Percentiles rank a stretch among this genome's conserved stretches.
phyloP scores from a whole-genome alignment of 2,113 vertebrate genomes.

The Speoplatyrhinus poulsoni region DNA sequence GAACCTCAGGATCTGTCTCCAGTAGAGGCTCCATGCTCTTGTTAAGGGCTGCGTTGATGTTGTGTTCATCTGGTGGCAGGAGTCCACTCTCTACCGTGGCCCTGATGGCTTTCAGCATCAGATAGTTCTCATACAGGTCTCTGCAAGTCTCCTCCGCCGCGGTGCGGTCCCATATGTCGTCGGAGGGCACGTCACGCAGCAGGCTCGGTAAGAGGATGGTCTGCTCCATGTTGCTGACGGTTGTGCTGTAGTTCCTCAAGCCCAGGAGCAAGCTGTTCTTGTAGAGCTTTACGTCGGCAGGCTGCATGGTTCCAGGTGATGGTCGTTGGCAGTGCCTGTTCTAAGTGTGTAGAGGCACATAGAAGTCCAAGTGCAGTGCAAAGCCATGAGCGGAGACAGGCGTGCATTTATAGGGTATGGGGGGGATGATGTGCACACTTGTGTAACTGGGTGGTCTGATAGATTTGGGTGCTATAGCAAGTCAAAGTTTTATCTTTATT shows the following conservation, averaged over 20 bases:
- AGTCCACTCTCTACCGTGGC: conserved; percentile 79
- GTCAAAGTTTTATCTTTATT: conserved; percentile 67
- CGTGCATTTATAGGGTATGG: conserved; percentile 53
- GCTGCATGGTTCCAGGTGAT: conserved; percentile 66
- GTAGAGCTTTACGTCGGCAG: conserved; percentile 38
- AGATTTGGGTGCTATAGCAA: conserved; percentile 31
- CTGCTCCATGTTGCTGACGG: conserved; percentile 85
- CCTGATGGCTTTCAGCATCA: conserved; percentile 83
- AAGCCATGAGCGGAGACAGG: background rate
- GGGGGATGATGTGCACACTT: conserved; percentile 36
- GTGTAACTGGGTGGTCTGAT: conserved; percentile 51
- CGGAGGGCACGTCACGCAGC: conserved; percentile 78
- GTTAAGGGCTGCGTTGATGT: background rate
- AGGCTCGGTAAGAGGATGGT: conserved; percentile 90
- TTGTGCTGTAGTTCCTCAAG: conserved; percentile 79
- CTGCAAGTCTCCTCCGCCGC: background rate
- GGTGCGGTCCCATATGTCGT: conserved; percentile 32
- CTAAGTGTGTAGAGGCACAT: conserved; percentile 24
- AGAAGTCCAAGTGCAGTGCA: conserved; percentile 50
- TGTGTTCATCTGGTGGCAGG: conserved; percentile 55
- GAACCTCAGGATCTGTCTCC: conserved; percentile 68
- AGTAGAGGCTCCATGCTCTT: conserved; percentile 20
- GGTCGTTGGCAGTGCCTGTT: conserved; percentile 26
- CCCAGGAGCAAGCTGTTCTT: conserved; percentile 60
- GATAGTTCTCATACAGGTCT: conserved; percentile 81